These are phyloP conservation scores for Redunca redunca DNA, from an alignment of 2,113 vertebrate genomes.

Conservation along the genomic window DNA sequence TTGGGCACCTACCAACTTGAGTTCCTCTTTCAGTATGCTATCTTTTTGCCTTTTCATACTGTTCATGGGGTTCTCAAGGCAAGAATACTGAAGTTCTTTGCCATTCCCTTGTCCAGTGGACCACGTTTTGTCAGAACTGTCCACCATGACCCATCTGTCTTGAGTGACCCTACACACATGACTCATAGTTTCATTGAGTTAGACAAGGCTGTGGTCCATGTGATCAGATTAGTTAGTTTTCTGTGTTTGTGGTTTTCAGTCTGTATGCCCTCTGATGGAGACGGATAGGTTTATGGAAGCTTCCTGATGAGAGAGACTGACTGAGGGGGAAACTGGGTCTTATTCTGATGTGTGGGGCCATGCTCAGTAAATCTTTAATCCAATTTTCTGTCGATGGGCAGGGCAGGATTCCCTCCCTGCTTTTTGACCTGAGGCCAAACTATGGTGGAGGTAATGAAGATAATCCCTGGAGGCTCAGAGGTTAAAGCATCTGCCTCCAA, in stretches of 20 bases:
- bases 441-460: not conserved
- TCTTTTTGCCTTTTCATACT: not conserved
- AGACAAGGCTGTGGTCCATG: not conserved
- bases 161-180: not conserved
- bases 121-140: not conserved
- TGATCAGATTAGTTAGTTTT: not conserved
- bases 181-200: not conserved
- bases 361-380: not conserved
- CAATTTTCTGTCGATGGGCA: not conserved
- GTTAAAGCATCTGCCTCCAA: too few species aligned
- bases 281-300: not conserved
- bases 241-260: not conserved
- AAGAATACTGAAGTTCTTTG: not conserved
- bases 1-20: not conserved
- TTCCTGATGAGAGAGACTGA: not conserved
- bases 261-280: not conserved
- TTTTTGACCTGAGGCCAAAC: not conserved
- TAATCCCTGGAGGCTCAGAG: not conserved
- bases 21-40: not conserved
- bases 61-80: not conserved
- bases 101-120: not conserved
- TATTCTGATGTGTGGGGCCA: not conserved
- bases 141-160: not conserved
- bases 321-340: not conserved
- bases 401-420: not conserved